phyloP scores from a whole-genome alignment of 2,113 vertebrate species.

The Zosterops pallidus region DNA sequence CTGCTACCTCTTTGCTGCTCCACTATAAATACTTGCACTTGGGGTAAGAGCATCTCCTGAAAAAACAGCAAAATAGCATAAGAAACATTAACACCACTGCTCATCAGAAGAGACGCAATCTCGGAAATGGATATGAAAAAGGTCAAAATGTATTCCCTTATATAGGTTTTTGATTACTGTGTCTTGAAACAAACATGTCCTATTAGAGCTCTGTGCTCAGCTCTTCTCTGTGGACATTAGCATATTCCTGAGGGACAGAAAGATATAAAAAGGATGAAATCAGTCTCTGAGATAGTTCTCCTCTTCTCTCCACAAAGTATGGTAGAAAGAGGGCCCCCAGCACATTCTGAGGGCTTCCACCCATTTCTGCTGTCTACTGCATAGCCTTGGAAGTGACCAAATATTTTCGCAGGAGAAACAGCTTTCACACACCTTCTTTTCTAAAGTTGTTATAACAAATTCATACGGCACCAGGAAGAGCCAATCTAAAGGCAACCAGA shows the following conservation, averaged over 20 bases:
- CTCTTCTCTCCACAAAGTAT: background rate
- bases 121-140: background rate
- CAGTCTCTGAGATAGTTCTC: background rate
- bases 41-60: background rate
- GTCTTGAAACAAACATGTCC: background rate
- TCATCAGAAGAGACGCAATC: background rate
- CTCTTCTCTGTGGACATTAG: background rate
- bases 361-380: background rate
- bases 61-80: background rate
- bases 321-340: background rate
- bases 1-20: background rate
- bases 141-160: background rate
- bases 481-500: background rate
- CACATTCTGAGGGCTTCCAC: background rate
- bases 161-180: background rate
- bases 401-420: background rate
- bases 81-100: background rate
- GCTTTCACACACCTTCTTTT: background rate
- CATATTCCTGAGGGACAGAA: background rate
- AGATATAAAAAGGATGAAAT: background rate
- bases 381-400: background rate
- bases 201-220: background rate
- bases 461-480: background rate
- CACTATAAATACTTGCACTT: background rate
- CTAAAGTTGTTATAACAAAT: background rate